Base-by-base conservation (phyloP, 1,140 invertebrate genomes). In the Drosophila nasuta region DNA sequence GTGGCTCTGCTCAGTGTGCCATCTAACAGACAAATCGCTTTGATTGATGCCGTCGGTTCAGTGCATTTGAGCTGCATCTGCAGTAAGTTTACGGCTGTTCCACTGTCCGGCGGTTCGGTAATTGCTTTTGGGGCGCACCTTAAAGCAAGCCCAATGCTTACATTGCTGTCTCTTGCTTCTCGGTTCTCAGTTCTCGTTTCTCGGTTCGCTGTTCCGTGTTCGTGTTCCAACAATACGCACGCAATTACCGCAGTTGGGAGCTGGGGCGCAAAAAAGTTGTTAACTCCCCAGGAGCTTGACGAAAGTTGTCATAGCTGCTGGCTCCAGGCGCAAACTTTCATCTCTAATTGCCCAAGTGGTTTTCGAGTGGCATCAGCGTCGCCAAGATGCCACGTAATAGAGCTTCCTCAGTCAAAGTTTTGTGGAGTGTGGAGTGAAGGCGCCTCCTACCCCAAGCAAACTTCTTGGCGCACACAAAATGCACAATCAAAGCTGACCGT, bases 271-370 rank as follows among this genome's bases (percentile, higher is more conserved):
- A 76, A 71, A 77, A 87, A 86, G 68, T 64, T 77, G 80, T 67
- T 56, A 68, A 66, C 66, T 83, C 83, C 51, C 77, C 83, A 52
- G 72, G 82, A 72, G 80, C 54, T 56, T 78, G 80, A 78, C 73
- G 69, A 88, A 88, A 88, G 73, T 88, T 88, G 67, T 88, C 66
- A 77, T 78, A 88, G 72, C 73, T 86, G 69, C 75, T 82, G 82
- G 52, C 63, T 76, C 54, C 67, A 76, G 73, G 66, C 67, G 70
- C 75, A 79, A 86, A 86, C 79, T 86, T 88, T 88, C 57, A 38
- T 46, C 85, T 88, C 80, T 88, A 88, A 88, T 88, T 88, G 83
- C 83, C 83, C 83, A 88, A 88, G 83, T 88, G 83, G 85, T 76
- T 89, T 83, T 88, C 76, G 83, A 83, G 83, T 83, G 77, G 80